Conservation (phyloP, 1,140 invertebrate genomes). For the Dolichoris vasculosae region DNA sequence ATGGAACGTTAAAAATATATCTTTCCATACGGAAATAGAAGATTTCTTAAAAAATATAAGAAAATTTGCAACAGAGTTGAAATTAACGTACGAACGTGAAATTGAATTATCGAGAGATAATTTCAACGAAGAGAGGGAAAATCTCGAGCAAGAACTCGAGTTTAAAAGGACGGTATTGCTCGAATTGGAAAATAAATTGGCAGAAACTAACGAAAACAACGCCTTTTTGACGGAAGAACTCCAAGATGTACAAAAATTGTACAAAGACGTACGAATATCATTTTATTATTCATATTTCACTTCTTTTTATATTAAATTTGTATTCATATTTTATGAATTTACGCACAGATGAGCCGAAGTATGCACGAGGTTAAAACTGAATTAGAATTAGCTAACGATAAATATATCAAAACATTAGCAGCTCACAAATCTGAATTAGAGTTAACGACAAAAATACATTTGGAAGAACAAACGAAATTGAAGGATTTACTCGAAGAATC, state of each 20-base stretch:
- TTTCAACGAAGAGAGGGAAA: slow-evolving; percentile 60
- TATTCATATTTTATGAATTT: not conserved
- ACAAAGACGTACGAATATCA: slow-evolving; percentile 58
- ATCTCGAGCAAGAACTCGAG: slow-evolving; percentile 58
- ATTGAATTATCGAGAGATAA: slow-evolving; percentile 53
- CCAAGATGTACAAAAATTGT: slow-evolving; percentile 58
- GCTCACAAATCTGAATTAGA: slow-evolving; percentile 63
- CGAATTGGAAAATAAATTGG: slow-evolving; percentile 56
- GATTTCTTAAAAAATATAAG: slow-evolving; percentile 54
- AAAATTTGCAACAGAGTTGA: slow-evolving; percentile 52
- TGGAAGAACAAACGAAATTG: slow-evolving; percentile 59
- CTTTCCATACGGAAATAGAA: slow-evolving; percentile 55
- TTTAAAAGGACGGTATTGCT: slow-evolving; percentile 51
- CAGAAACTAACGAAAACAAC: slow-evolving; percentile 57
- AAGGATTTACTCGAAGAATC: slow-evolving; percentile 58
- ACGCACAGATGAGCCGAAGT: slow-evolving; percentile 54
- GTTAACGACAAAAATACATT: slow-evolving; percentile 53
- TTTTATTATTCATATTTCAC: not conserved
- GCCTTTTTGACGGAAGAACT: slow-evolving; percentile 59
- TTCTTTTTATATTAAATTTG: slow-evolving; percentile 12
- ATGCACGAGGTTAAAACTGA: slow-evolving; percentile 56
- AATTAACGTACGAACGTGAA: slow-evolving; percentile 51
- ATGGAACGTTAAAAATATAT: slow-evolving; percentile 37
- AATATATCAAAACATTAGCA: slow-evolving; percentile 51
- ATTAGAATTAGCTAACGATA: slow-evolving; percentile 57